Conservation (phyloP, 2,888 invertebrate genomes). For the Helleia helle region DNA sequence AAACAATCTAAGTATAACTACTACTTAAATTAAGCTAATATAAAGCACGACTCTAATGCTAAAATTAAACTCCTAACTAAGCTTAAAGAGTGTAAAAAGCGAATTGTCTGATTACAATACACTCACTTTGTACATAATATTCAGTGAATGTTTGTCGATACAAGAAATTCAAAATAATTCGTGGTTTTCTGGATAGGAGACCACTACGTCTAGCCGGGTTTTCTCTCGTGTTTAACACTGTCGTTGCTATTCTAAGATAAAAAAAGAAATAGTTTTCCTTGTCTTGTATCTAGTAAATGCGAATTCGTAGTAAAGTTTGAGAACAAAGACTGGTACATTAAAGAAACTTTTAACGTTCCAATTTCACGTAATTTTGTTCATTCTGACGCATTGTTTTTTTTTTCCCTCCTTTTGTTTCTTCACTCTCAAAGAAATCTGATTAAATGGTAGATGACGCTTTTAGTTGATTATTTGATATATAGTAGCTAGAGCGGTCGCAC, state of each 20-base stretch:
- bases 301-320: conserved; percentile 11
- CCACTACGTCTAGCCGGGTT: background rate
- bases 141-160: too few species aligned
- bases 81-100: too few species aligned
- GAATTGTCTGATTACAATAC: too few species aligned
- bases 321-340: conserved; percentile 20
- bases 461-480: too few species aligned
- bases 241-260: conserved; percentile 5
- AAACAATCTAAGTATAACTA: background rate
- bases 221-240: conserved; percentile 1
- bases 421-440: too few species aligned
- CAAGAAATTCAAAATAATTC: too few species aligned
- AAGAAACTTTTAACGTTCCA: conserved; percentile 20
- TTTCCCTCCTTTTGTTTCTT: conserved; percentile 6
- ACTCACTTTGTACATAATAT: too few species aligned
- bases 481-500: too few species aligned
- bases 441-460: too few species aligned
- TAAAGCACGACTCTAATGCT: too few species aligned
- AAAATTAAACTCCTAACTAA: too few species aligned
- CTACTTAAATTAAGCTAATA: too few species aligned
- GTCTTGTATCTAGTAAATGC: background rate
- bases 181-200: background rate
- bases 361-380: conserved; percentile 4
- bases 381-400: background rate
- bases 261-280: conserved; percentile 1